Base-by-base conservation (phyloP, 1,140 invertebrate genomes). In the Brachionus sp. region DNA sequence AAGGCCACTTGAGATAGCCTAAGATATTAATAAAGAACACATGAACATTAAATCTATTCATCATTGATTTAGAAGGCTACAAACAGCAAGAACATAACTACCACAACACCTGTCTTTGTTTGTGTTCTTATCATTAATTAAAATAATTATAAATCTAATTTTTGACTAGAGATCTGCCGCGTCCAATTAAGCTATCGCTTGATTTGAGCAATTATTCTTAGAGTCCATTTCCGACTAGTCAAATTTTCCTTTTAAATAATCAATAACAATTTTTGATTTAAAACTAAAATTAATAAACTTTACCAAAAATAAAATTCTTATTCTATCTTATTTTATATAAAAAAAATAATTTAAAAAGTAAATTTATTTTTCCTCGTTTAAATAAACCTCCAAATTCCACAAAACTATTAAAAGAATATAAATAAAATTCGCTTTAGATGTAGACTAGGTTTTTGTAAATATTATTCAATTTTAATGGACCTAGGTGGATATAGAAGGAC, bases 51-150 rank as follows among this genome's bases (percentile, higher is more conserved):
- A 50, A 50, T 16, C 29, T 29, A 29, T 50, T n/a, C 44, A 50
- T n/a, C n/a, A 50, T 50, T 16, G 44, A 50, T n/a, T 50, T 50
- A 16, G 29, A 50, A 50, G 44, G 16, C 44, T 50, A 29, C 29
- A 50, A 50, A 50, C 44, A 50, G 13, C 44, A 50, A 50, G 5
- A 29, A 3, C 29, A 16, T n/a, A n/a, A 50, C 29, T 29, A 29
- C 29, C 29, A 29, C 44, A 50, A 1, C 64, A 66, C 64, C 64
- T 66, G 64, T 33, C 64, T 12, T 66, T 66, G 64, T 66, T 66
- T 66, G 64, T 66, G 29, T 66, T 66, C 33, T 66, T 66, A 66
- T 66, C 33, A 13, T 66, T 66, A 66, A 66, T 66, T 66, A 66
- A 25, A 66, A 33, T 66, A 33, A 57, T 57, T 57, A 9, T 3